Conservation (phyloP, 1,140 invertebrate species). For the Ips nitidus region DNA sequence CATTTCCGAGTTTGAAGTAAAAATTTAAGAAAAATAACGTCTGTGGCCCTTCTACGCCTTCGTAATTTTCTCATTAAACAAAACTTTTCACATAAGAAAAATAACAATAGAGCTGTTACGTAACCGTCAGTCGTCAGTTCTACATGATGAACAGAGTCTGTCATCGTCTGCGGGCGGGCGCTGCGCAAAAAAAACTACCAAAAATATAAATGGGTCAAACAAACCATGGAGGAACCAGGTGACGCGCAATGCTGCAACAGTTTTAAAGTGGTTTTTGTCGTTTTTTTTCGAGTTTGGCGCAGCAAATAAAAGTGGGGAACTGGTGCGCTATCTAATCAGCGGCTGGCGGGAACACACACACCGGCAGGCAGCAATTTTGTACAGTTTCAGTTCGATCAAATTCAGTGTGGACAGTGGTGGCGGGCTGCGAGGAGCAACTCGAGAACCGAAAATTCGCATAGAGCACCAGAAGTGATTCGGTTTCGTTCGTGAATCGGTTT, state of each 20-base stretch:
- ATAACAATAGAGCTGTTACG: too few relatives aligned
- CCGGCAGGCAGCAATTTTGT: conserved; percentile 27
- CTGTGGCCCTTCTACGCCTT: too few relatives aligned
- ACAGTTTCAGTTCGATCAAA: conserved; percentile 22
- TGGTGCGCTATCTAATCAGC: conserved; percentile 31
- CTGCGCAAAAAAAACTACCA: too few relatives aligned
- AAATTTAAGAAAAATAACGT: too few relatives aligned
- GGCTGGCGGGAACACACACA: conserved; percentile 14
- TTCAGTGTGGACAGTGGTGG: conserved; percentile 22
- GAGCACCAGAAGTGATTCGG: conserved; percentile 6
- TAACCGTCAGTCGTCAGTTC: too few relatives aligned
- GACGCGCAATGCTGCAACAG: conserved; percentile 17
- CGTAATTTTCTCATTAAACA: too few relatives aligned
- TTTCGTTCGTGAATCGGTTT: background rate
- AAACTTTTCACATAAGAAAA: too few relatives aligned
- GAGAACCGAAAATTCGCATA: conserved; percentile 23
- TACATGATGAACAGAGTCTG: too few relatives aligned
- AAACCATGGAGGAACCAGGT: conserved; percentile 1
- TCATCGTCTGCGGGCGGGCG: too few relatives aligned
- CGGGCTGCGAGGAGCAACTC: background rate
- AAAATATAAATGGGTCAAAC: background rate
- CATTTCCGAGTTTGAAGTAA: too few relatives aligned
- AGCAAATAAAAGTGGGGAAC: conserved; percentile 19
- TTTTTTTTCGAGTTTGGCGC: conserved; percentile 11
- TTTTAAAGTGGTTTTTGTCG: conserved; percentile 14